Evolutionary conservation across 2,113 vertebrate genomes (phyloP).

Genomic region (Clarias gariepinus): DNA sequence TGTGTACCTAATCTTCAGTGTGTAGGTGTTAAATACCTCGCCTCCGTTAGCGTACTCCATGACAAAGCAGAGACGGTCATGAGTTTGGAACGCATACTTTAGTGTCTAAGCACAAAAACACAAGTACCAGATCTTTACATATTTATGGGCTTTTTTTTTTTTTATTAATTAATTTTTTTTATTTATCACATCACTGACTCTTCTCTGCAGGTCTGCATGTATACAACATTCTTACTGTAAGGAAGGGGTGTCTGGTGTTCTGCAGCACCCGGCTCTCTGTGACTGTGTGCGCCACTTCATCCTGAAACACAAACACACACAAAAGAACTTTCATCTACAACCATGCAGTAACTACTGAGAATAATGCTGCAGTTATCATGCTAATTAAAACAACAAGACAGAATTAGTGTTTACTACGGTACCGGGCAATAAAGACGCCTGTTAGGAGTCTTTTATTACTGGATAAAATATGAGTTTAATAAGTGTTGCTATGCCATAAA

Average conservation of each 20-base stretch:
- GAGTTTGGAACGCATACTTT: constrained; percentile 95
- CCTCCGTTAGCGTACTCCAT: constrained; percentile 97
- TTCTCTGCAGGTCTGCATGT: neutral
- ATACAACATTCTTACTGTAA: constrained; percentile 76
- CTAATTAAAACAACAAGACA: neutral
- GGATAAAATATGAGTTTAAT: neutral
- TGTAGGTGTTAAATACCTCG: constrained; percentile 74
- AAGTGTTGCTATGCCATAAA: neutral
- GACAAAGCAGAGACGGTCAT: constrained; percentile 92
- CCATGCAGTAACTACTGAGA: neutral
- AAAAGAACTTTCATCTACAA: neutral
- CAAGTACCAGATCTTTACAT: neutral
- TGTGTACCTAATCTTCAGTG: neutral
- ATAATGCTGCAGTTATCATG: neutral
- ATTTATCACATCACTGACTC: neutral
- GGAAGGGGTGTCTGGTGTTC: constrained; percentile 91
- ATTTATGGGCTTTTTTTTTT: neutral
- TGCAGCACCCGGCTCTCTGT: constrained; percentile 95
- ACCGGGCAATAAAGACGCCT: neutral
- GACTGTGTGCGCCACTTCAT: constrained; percentile 95
- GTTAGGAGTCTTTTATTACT: neutral
- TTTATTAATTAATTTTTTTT: no score
- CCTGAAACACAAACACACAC: constrained; percentile 67
- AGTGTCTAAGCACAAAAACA: constrained; percentile 74
- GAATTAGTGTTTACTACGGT: neutral